Evolutionary conservation across 2,888 invertebrate species (phyloP).

Genomic region (Caenorhabditis sp.): DNA sequence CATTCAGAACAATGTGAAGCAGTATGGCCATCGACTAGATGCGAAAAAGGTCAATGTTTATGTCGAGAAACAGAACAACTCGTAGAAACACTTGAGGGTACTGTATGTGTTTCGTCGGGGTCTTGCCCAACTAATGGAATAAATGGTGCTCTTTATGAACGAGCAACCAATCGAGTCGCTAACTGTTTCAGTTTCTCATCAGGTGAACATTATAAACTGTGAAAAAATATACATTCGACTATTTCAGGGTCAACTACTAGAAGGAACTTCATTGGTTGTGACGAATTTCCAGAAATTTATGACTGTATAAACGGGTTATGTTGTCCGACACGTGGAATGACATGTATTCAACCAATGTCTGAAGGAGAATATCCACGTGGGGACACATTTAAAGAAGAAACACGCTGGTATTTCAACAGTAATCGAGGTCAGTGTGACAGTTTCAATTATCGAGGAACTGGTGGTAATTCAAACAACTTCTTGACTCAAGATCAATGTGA

Average conservation of each 20-base stretch:
- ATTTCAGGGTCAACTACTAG: background rate
- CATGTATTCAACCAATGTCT: slow-evolving; percentile 53
- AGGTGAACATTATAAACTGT: background rate
- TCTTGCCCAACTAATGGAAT: slow-evolving; percentile 63
- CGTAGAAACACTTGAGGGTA: slow-evolving; percentile 59
- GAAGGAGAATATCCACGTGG: slow-evolving; percentile 28
- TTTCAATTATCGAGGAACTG: slow-evolving; percentile 57
- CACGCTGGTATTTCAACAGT: slow-evolving; percentile 59
- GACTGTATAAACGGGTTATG: slow-evolving; percentile 66
- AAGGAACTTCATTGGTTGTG: slow-evolving; percentile 58
- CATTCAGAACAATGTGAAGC: slow-evolving; percentile 63
- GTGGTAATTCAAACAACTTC: slow-evolving; percentile 67
- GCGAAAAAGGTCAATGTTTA: slow-evolving; percentile 46
- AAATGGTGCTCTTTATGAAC: slow-evolving; percentile 55
- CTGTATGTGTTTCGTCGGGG: slow-evolving; percentile 60
- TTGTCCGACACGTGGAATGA: slow-evolving; percentile 62
- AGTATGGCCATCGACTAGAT: slow-evolving; percentile 58
- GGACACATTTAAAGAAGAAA: background rate
- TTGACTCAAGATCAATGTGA: slow-evolving; percentile 55
- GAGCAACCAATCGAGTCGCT: slow-evolving; percentile 55
- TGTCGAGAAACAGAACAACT: slow-evolving; percentile 50
- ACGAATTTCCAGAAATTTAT: slow-evolving; percentile 63
- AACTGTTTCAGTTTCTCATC: slow-evolving; percentile 58
- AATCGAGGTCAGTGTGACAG: slow-evolving; percentile 44
- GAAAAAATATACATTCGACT: background rate